These are phyloP conservation scores for Tuberolachnus salignus DNA, from an alignment of 2,888 invertebrate genomes.

Conservation along the genomic window DNA sequence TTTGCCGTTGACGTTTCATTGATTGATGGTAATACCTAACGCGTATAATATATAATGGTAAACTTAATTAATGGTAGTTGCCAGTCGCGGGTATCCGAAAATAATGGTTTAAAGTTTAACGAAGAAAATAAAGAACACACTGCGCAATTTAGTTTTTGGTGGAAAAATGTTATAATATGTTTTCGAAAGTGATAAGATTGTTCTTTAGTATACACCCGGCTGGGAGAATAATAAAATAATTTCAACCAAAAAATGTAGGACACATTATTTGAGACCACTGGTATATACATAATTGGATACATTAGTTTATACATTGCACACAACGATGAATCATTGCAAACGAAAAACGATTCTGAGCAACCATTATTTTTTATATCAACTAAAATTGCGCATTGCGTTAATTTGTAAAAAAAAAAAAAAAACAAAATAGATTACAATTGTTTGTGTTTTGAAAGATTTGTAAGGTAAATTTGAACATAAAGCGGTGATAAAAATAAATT, in stretches of 20 bases:
- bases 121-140: conserved; percentile 39
- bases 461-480: no score
- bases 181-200: neutral
- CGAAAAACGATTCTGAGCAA: neutral
- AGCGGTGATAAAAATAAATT: no score
- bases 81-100: conserved; percentile 29
- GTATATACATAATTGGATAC: neutral
- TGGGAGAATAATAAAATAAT: neutral
- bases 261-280: no score
- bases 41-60: conserved; percentile 6
- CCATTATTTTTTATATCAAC: no score
- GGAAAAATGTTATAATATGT: conserved; percentile 9
- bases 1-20: conserved; percentile 50
- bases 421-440: no score
- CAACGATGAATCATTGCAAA: no score
- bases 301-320: neutral
- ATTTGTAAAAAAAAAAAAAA: no score
- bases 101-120: conserved; percentile 49
- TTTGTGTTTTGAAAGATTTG: no score
- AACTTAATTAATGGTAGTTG: conserved; percentile 49
- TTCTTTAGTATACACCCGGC: neutral
- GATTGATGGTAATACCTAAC: conserved; percentile 49
- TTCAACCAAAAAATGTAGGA: neutral
- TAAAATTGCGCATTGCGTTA: no score
- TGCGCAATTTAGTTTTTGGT: conserved; percentile 22